phyloP scores from a whole-genome alignment of 2,797 vertebrate species.

The Paguma larvata region DNA sequence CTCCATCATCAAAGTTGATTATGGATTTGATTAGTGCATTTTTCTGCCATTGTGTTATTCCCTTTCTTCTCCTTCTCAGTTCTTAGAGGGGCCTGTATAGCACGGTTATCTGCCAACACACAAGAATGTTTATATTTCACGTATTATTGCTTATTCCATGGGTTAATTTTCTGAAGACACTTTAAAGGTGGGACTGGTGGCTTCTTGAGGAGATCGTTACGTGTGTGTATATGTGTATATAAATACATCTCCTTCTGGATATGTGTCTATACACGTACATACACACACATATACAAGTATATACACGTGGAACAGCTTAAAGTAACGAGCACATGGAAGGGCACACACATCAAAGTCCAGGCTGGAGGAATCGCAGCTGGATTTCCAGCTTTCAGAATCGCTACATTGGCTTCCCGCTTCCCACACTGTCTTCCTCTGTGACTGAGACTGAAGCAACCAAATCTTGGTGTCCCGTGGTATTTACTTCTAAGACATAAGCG shows the following conservation, averaged over 20 bases:
- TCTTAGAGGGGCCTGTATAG: constrained; percentile 64
- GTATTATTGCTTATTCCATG: constrained; percentile 79
- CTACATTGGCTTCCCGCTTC: background rate
- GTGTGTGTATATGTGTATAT: constrained; percentile 37
- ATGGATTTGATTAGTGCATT: constrained; percentile 73
- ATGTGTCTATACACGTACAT: constrained; percentile 42
- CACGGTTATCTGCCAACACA: constrained; percentile 59
- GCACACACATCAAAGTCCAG: constrained; percentile 71
- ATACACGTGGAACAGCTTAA: constrained; percentile 78
- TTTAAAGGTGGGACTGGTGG: constrained; percentile 67
- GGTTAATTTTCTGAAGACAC: constrained; percentile 80
- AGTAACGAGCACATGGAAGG: constrained; percentile 65
- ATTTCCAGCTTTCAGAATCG: constrained; percentile 50
- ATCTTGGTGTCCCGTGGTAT: constrained; percentile 8
- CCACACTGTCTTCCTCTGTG: constrained; percentile 10
- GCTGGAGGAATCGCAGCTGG: background rate
- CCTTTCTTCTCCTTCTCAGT: constrained; percentile 66
- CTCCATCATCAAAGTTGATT: constrained; percentile 66
- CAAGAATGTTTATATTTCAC: constrained; percentile 70
- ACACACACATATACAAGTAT: constrained; percentile 41
- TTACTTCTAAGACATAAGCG: background rate
- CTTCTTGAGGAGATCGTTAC: constrained; percentile 63
- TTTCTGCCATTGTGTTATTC: constrained; percentile 69
- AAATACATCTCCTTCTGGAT: constrained; percentile 69
- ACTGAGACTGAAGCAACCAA: background rate